These are phyloP conservation scores for Malachius bipustulatus DNA, from an alignment of 2,888 invertebrate species.

Conservation along the genomic window DNA sequence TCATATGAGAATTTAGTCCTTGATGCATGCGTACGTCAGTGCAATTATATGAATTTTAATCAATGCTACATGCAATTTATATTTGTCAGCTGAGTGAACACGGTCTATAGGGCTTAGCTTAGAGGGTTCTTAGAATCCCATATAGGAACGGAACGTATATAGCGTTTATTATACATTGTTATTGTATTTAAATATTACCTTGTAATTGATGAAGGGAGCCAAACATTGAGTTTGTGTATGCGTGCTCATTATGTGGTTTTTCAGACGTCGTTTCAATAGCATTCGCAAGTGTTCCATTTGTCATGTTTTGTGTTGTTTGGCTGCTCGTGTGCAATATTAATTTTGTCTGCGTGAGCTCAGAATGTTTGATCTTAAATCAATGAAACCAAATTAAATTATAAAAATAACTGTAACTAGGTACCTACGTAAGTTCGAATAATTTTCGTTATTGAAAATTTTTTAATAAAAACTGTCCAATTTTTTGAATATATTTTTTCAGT, in stretches of 20 bases:
- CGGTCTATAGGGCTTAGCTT: conserved; percentile 10
- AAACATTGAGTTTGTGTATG: background rate
- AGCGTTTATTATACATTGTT: background rate
- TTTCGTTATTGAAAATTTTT: too few relatives aligned
- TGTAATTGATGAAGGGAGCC: background rate
- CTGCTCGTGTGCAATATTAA: too few relatives aligned
- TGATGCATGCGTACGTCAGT: conserved; percentile 18
- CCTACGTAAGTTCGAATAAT: too few relatives aligned
- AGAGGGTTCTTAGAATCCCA: conserved; percentile 6
- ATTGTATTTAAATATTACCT: conserved; percentile 2
- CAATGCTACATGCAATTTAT: conserved; percentile 21
- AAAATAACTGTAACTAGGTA: too few relatives aligned
- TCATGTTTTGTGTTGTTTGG: conserved; percentile 10
- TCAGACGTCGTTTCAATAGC: too few relatives aligned
- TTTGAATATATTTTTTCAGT: too few relatives aligned
- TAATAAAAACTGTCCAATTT: too few relatives aligned
- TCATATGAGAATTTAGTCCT: too few relatives aligned
- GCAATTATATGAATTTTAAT: conserved; percentile 24
- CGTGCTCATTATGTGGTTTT: background rate
- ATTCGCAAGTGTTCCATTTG: too few relatives aligned
- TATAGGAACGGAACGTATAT: background rate
- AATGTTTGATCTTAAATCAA: too few relatives aligned
- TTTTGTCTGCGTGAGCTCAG: too few relatives aligned
- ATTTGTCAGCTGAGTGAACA: conserved; percentile 22
- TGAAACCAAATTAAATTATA: too few relatives aligned